Percentiles rank a stretch among this genome's conserved stretches.
Conservation (phyloP, 1,140 invertebrate genomes). For the Lordiphosa collinella region DNA sequence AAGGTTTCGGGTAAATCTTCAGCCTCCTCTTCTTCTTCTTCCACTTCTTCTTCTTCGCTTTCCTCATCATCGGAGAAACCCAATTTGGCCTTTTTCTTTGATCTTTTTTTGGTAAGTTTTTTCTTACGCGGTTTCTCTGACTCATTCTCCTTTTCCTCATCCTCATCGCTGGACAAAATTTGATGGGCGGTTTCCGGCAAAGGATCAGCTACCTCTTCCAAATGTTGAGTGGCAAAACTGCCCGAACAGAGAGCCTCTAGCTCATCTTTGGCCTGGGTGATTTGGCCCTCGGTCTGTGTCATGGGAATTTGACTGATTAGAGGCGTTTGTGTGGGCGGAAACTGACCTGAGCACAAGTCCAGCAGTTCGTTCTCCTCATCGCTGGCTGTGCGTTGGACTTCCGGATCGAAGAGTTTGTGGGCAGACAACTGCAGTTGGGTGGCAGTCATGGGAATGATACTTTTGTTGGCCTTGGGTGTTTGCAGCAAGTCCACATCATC, state of each 20-base stretch:
- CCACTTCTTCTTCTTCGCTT: conserved; percentile 55
- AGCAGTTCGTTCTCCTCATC: conserved; percentile 81
- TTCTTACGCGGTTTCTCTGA: conserved; percentile 39
- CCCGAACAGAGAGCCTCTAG: conserved; percentile 51
- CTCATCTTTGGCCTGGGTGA: conserved; percentile 28
- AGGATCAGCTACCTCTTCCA: neutral
- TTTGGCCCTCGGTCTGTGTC: conserved; percentile 35
- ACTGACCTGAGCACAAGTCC: conserved; percentile 81
- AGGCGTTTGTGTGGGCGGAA: conserved; percentile 58
- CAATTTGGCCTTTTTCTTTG: conserved; percentile 64
- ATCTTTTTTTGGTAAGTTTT: conserved; percentile 60
- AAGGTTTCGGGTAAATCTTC: conserved; percentile 80
- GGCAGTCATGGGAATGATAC: conserved; percentile 34
- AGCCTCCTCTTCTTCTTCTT: conserved; percentile 60
- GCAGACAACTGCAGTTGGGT: conserved; percentile 41
- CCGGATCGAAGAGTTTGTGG: conserved; percentile 60
- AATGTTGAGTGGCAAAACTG: conserved; percentile 51
- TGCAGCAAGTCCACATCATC: conserved; percentile 72
- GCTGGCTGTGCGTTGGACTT: conserved; percentile 58
- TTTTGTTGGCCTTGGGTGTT: conserved; percentile 72
- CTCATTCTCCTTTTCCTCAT: conserved; percentile 10
- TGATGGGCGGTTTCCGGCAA: conserved; percentile 33
- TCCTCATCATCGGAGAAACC: conserved; percentile 77
- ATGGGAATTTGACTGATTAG: conserved; percentile 69
- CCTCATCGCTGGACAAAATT: conserved; percentile 80